These are phyloP conservation scores for Peromyscus polionotus DNA, from an alignment of 2,113 vertebrate genomes.

Conservation along the genomic window DNA sequence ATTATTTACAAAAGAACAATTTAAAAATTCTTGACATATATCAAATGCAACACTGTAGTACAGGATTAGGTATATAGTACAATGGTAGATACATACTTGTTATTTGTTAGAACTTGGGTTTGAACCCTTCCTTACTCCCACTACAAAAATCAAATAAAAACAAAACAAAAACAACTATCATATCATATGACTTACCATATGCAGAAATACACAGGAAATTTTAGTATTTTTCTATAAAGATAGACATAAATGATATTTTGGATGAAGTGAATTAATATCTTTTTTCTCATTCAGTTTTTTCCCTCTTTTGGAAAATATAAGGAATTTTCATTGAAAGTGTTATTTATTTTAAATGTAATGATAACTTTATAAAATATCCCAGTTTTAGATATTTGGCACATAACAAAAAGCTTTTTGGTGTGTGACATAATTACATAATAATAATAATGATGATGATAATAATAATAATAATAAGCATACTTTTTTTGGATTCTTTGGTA, in stretches of 20 bases:
- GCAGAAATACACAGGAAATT: neutral
- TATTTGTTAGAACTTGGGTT: neutral
- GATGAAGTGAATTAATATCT: neutral
- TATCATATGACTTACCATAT: neutral
- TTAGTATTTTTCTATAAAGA: neutral
- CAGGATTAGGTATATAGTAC: neutral
- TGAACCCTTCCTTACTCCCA: neutral
- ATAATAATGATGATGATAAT: too few relatives aligned
- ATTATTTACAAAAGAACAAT: neutral
- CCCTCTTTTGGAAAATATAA: neutral
- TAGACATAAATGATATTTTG: neutral
- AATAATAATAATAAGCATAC: too few relatives aligned
- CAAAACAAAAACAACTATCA: neutral
- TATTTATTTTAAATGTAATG: conserved; percentile 9
- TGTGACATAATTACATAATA: neutral
- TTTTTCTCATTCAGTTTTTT: neutral
- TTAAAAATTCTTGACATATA: neutral
- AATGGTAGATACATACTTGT: neutral
- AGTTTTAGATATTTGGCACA: neutral
- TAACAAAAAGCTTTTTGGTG: neutral
- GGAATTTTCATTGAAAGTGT: neutral
- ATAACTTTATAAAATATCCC: neutral
- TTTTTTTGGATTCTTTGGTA: too few relatives aligned
- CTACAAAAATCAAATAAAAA: neutral
- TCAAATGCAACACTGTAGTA: neutral